Evolutionary conservation across 2,113 vertebrate species (phyloP), one percentile per base, ranked within the genome.

Genomic region (Copsychus sechellarum): DNA sequence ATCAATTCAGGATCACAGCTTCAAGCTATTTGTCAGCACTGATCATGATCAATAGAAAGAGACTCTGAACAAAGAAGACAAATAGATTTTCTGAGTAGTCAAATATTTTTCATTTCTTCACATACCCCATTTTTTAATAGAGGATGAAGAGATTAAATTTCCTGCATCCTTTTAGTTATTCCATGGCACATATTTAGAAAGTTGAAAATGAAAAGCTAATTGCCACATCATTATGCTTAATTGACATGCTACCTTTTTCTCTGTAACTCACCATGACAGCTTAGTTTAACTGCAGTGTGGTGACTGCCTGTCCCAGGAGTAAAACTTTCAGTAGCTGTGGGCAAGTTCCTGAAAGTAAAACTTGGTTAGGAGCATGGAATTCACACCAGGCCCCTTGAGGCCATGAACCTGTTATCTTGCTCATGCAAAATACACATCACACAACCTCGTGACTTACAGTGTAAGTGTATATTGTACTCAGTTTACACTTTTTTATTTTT

Each of bases 1-100:
- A 97, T 95, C 97, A 97, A 95, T 96, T 97, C 95, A 95, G 85
- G 73, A 97, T 97, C 97, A 96, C 90, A 97, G 70, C 88, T 97
- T 97, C 88, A 94, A 96, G 91, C 60, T 92, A 93, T 96, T 96
- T 97, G 97, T 95, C 96, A 97, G 54, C 77, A 92, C 76, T 94
- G 92, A 97, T 97, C 96, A 65, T 97, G 95, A 97, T 98, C 97
- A 97, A 97, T 97, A 95, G 95, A 94, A 96, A 40, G 69, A 84
- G 86, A 96, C 10, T 70, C 31, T 97, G 87, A 97, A 97, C 95
- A 97, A 97, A 97, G 95, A 97, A 96, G 85, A 96, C 86, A 96
- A 96, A 97, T 90, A 93, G 66, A 83, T 92, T 96, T 95, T 95
- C 74, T 34, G 13, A 95, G 72, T 54, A 93, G 73, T 91, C 77